Base-by-base conservation (phyloP, 2,888 invertebrate species). In the Abrostola triplasia region DNA sequence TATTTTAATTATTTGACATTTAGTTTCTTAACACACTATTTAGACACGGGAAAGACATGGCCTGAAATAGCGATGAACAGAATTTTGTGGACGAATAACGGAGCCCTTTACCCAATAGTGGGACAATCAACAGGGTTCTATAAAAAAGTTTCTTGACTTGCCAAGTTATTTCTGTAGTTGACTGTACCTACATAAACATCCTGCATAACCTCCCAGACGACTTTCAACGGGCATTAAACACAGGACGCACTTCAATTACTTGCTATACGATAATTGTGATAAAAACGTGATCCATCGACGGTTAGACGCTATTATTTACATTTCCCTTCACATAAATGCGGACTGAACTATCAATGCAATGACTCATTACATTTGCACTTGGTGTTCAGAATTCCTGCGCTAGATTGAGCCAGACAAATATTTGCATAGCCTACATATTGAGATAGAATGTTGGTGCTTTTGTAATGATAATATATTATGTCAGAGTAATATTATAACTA, bases 201-300 rank as follows among this genome's bases (percentile, higher is more conserved):
- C 84, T 78, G 82, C 76, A 42, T 60, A 80, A 83, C 77, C 53
- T 49, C 77, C 59, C 82, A 9, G 68, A 77, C 84, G 58, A 69
- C 84, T 84, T 84, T 84, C 84, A 35, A 70, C 59, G 13, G 36
- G 58, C 71, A 64, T 68, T 74, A 70, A 47, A 59, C 49, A 50
- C 69, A 80, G 81, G 82, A 77, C 73, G 73, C 1, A 24, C 24
- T 48, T 47, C 24, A 52, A 65, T 55, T 60, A 69, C 61, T 51
- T 56, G 7, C 13, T 42, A 36, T 65, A 51, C 49, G 55, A 59
- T 73, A 59, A 76, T 73, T 67, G 63, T 67, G 51, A 55, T 71
- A 69, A 64, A 58, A 69, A 64, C 56, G 41, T 40, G 48, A 42
- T 61, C 11, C 24, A 53, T 42, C n/a, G 35, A 36, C 35, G 36